Evolutionary conservation across 2,113 vertebrate species (phyloP), one percentile per base, ranked within the genome.

Genomic region (Sturnus vulgaris): DNA sequence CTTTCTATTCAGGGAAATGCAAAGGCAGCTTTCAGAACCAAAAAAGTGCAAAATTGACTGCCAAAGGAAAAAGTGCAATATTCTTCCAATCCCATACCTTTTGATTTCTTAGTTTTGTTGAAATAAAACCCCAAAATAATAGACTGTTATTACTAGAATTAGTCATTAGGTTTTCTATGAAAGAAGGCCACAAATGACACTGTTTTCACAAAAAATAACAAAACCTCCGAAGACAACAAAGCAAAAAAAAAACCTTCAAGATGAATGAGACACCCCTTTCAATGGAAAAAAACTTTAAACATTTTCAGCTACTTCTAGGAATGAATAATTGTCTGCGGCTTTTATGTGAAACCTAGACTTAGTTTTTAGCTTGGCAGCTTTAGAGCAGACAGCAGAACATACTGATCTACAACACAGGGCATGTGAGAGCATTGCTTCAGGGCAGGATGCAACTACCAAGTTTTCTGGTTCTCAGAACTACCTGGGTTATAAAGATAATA

Each of bases 341-440:
- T 93, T 88, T 61, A 30, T 77, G 55, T 92, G 68, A 90, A 92
- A 88, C 25, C 33, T 82, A 22, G 78, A 24, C 49, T 27, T 82
- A 22, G 4, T 49, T 76, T 95, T 55, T 28, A 64, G 31, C 24
- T 89, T 69, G 35, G 80, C 63, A 82, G 18, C 46, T 85, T 85
- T 61, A 64, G 77, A 76, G 33, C 25, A 78, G 61, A 22, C 52
- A 76, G n/a, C 20, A 72, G 61, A 87, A 60, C 13, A 49, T 7
- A 15, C 20, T 31, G 16, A 86, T 73, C 30, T 60, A 39, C 21
- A 42, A 1, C 14, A 47, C 0, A 0, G 33, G 24, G 9, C 1
- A 3, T 8, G 5, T 60, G 71, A 52, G n/a, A 83, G 30, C 24
- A 25, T 31, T 56, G 66, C 0, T 52, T 52, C 50, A 52, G 1